Conservation (phyloP, 2,113 vertebrate genomes). For the Anoplopoma fimbria region DNA sequence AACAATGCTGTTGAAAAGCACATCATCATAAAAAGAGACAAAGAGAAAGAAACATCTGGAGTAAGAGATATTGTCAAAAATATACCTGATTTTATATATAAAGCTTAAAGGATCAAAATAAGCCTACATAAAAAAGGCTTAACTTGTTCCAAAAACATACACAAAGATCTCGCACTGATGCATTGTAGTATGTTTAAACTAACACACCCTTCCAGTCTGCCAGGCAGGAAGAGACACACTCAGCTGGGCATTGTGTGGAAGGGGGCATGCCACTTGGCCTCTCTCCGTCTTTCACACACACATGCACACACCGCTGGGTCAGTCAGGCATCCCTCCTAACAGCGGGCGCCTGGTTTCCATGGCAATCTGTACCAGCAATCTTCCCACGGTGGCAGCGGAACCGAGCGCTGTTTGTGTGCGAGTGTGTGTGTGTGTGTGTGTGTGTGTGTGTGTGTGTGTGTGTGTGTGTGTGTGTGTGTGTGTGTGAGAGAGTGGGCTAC, state of each 20-base stretch:
- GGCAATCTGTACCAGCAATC: conserved; percentile 74
- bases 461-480: conserved; percentile 23
- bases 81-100: neutral
- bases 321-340: conserved; percentile 70
- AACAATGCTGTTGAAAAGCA: conserved; percentile 9
- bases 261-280: conserved; percentile 76
- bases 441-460: conserved; percentile 31
- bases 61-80: neutral
- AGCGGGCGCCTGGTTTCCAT: conserved; percentile 81
- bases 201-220: conserved; percentile 79
- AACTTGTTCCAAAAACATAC: conserved; percentile 28
- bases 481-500: conserved; percentile 5
- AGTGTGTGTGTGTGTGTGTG: conserved; percentile 30
- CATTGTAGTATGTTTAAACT: conserved; percentile 73
- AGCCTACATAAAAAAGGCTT: neutral
- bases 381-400: conserved; percentile 83
- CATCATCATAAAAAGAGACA: neutral
- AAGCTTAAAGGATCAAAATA: neutral
- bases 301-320: conserved; percentile 70
- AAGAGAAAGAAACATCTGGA: conserved; percentile 1
- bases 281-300: conserved; percentile 66
- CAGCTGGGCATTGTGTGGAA: conserved; percentile 79
- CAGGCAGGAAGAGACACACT: conserved; percentile 79
- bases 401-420: conserved; percentile 39
- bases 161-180: conserved; percentile 49